phyloP scores from a whole-genome alignment of 2,797 vertebrate species.

The Tokudaia tokunoshimensis region DNA sequence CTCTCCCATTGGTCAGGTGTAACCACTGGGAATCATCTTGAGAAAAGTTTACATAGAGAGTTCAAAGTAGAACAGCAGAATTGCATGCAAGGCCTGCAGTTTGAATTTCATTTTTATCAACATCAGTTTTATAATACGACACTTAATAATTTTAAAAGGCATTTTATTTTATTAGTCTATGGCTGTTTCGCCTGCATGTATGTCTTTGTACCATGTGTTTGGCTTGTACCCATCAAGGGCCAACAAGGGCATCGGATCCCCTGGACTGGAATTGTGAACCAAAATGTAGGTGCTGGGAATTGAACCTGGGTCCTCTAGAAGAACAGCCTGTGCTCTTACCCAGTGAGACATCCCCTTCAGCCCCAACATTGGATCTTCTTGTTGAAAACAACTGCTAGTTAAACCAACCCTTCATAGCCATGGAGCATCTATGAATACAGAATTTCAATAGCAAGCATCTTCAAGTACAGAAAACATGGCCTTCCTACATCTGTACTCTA shows the following conservation, averaged over 20 bases:
- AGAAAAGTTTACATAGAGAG: constrained; percentile 16
- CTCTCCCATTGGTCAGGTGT: constrained; percentile 8
- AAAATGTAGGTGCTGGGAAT: neutral
- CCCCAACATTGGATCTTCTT: neutral
- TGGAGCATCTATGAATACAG: too few species aligned
- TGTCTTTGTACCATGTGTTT: neutral
- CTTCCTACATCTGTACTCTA: neutral
- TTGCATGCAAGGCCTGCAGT: neutral
- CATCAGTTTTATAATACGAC: constrained; percentile 1
- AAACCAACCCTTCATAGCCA: constrained; percentile 27
- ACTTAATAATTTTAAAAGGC: neutral
- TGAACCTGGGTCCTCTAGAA: neutral
- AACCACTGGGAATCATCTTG: constrained; percentile 14
- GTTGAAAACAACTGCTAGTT: neutral
- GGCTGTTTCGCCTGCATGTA: neutral
- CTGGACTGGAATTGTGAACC: neutral
- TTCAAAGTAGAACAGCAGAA: constrained; percentile 38
- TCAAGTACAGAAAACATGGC: neutral
- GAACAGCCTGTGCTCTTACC: neutral
- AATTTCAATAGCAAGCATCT: neutral
- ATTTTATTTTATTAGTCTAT: neutral
- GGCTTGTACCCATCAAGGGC: neutral
- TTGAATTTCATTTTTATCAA: neutral
- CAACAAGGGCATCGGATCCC: neutral
- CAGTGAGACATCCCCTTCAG: neutral